Percentiles rank a stretch among this genome's conserved stretches.
Conservation (phyloP, 2,113 vertebrate species). For the Regulus satrapa region DNA sequence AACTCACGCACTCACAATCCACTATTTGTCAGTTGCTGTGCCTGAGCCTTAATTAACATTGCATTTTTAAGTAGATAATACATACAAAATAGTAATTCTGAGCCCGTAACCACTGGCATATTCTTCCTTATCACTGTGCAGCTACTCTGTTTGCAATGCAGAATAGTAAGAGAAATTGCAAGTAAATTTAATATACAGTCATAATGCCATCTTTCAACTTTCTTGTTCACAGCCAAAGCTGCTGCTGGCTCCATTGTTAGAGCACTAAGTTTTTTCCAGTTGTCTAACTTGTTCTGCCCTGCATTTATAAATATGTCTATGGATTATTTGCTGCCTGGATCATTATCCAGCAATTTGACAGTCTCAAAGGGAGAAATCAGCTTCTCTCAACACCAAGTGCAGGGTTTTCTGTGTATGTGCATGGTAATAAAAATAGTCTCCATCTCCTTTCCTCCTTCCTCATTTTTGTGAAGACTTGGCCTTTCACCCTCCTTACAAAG, state of each 20-base stretch:
- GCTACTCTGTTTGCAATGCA: neutral
- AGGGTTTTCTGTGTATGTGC: neutral
- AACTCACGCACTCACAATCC: neutral
- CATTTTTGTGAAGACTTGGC: neutral
- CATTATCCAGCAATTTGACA: neutral
- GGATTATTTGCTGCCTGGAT: neutral
- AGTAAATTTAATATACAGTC: conserved; percentile 25
- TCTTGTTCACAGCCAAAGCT: neutral
- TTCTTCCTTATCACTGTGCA: conserved; percentile 33
- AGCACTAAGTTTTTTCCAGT: neutral
- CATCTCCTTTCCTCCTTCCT: neutral
- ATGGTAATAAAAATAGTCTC: neutral
- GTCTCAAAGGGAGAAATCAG: neutral
- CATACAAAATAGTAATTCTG: conserved; percentile 39
- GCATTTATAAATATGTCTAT: neutral
- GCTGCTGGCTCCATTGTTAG: neutral
- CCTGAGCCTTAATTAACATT: conserved; percentile 52
- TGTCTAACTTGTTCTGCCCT: neutral
- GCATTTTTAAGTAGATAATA: conserved; percentile 16
- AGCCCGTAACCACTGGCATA: neutral
- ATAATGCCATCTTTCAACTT: conserved; percentile 11
- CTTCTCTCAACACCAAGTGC: neutral
- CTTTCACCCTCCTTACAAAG: neutral
- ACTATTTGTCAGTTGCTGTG: neutral
- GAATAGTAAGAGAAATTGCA: conserved; percentile 31